A percentile compares a stretch with the other conserved stretches of the same genome.
These are phyloP conservation scores for Acrocephalus scirpaceus DNA, from an alignment of 2,797 vertebrate species.

Conservation along the genomic window DNA sequence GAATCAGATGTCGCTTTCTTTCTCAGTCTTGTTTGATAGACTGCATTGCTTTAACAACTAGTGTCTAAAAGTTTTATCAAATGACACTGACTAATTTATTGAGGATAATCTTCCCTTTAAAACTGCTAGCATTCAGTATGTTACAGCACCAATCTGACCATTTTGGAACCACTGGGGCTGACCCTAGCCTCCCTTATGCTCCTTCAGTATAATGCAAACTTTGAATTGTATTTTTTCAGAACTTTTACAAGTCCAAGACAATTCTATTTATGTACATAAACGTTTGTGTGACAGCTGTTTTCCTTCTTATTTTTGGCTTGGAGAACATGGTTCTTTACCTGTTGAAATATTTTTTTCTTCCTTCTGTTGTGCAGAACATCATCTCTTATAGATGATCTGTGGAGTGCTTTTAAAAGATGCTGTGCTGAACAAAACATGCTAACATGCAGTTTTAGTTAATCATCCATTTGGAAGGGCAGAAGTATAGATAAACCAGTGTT, in stretches of 20 bases:
- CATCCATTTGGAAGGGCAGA: neutral
- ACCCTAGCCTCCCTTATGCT: neutral
- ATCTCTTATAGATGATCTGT: neutral
- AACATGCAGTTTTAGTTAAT: neutral
- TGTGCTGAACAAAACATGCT: neutral
- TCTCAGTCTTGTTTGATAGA: neutral
- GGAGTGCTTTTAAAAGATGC: neutral
- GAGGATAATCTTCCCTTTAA: neutral
- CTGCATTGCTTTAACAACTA: neutral
- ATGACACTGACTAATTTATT: neutral
- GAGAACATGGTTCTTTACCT: neutral
- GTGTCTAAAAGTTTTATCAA: neutral
- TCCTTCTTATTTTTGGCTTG: neutral
- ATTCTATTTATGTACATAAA: neutral
- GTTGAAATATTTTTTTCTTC: neutral
- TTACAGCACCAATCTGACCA: neutral
- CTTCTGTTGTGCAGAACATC: neutral
- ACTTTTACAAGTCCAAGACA: neutral
- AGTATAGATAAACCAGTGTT: neutral
- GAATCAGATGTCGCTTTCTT: neutral
- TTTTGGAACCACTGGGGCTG: neutral
- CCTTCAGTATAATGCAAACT: neutral
- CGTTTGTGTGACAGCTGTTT: neutral
- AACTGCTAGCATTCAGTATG: neutral
- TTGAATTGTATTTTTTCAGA: neutral